Evolutionary conservation across 1,140 invertebrate species (phyloP).

Genomic region (Achatina immaculata): DNA sequence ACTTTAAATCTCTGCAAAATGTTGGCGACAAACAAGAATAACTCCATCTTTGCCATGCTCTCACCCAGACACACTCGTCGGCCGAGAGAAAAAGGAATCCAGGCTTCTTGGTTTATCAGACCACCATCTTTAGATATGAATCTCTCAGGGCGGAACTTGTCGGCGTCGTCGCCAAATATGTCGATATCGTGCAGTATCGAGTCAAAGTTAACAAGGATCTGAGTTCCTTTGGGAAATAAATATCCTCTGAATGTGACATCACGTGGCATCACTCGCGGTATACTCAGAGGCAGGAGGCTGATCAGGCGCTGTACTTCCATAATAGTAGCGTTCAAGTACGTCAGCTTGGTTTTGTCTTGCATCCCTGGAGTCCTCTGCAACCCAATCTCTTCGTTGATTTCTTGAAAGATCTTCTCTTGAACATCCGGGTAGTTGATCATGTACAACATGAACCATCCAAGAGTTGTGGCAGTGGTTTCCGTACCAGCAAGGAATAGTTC

Average conservation of each 20-base stretch:
- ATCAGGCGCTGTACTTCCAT: conserved; percentile 51
- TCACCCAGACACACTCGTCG: background rate
- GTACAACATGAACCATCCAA: conserved; percentile 88
- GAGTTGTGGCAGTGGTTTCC: conserved; percentile 87
- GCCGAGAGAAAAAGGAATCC: conserved; percentile 39
- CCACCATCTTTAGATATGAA: conserved; percentile 62
- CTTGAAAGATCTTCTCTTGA: conserved; percentile 85
- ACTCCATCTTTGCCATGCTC: conserved; percentile 6
- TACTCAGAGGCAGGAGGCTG: conserved; percentile 60
- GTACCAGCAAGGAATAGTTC: conserved; percentile 91
- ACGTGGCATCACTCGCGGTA: conserved; percentile 55
- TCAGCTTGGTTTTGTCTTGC: conserved; percentile 42
- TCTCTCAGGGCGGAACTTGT: conserved; percentile 79
- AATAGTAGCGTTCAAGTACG: conserved; percentile 48
- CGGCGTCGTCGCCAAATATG: conserved; percentile 77
- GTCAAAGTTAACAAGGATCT: conserved; percentile 63
- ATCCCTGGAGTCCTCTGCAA: conserved; percentile 30
- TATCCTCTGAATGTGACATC: conserved; percentile 60
- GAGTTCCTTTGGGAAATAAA: conserved; percentile 60
- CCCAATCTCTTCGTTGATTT: conserved; percentile 77
- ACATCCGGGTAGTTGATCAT: conserved; percentile 82
- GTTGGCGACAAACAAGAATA: conserved; percentile 1
- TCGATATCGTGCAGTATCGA: conserved; percentile 58
- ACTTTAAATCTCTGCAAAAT: conserved; percentile 14
- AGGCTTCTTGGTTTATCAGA: conserved; percentile 13